A percentile compares a stretch with the other conserved stretches of the same genome.
phyloP scores from a whole-genome alignment of 2,888 invertebrate species.

The Drosophila histrio region DNA sequence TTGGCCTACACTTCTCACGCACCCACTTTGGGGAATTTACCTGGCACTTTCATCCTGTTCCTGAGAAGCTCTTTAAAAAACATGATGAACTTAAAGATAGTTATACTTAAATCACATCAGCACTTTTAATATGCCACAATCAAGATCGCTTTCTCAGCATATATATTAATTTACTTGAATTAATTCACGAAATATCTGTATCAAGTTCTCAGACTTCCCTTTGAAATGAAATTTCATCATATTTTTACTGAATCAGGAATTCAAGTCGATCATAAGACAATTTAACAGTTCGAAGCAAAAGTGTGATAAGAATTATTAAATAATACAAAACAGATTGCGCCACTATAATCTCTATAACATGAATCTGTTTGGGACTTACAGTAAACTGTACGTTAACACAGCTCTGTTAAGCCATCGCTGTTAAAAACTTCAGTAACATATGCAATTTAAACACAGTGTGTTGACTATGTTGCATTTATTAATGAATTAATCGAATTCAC shows the following conservation, averaged over 20 bases:
- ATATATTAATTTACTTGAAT: too few species aligned
- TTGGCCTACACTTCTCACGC: slow-evolving; percentile 72
- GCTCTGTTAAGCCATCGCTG: background rate
- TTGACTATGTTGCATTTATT: too few species aligned
- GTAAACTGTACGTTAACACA: background rate
- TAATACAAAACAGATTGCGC: too few species aligned
- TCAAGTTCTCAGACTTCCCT: background rate
- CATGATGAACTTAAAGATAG: background rate
- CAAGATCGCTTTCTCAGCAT: background rate
- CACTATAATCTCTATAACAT: too few species aligned
- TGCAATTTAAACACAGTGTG: too few species aligned
- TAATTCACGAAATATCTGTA: background rate
- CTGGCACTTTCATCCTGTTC: slow-evolving; percentile 48
- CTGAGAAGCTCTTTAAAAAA: slow-evolving; percentile 26
- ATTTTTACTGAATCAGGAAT: background rate
- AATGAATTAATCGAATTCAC: slow-evolving; percentile 34
- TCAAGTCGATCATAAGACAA: background rate
- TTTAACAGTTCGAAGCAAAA: background rate
- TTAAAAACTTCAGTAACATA: too few species aligned
- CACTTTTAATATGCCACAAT: background rate
- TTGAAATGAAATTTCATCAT: background rate
- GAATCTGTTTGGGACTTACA: too few species aligned
- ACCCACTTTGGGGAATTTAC: slow-evolving; percentile 60
- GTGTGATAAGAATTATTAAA: background rate
- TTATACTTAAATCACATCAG: background rate